Evolutionary conservation across 2,888 invertebrate species (phyloP).

Genomic region (Pardosa pseudoannulata): DNA sequence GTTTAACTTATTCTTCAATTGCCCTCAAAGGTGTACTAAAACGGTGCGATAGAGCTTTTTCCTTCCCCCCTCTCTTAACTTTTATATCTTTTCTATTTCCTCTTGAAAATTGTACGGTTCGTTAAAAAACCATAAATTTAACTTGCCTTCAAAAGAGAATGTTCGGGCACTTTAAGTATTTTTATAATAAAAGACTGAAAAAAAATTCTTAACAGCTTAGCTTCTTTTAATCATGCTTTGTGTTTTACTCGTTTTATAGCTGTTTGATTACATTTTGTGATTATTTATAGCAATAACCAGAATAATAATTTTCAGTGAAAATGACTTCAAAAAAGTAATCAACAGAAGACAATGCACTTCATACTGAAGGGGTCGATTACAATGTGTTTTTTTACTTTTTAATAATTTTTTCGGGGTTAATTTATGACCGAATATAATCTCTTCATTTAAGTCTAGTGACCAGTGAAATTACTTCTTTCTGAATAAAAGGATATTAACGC

Average conservation of each 20-base stretch:
- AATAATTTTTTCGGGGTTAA: not conserved
- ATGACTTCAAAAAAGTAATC: not conserved
- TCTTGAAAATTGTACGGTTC: constrained; percentile 50
- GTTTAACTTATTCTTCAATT: constrained; percentile 66
- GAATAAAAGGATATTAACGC: not conserved
- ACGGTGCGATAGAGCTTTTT: constrained; percentile 24
- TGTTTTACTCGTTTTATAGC: not conserved
- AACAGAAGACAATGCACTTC: not conserved
- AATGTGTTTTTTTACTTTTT: not conserved
- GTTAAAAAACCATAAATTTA: constrained; percentile 68
- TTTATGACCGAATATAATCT: not conserved
- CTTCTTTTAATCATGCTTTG: not conserved
- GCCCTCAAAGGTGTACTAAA: constrained; percentile 60
- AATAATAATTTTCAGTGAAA: not conserved
- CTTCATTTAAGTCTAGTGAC: not conserved
- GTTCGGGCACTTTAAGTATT: not conserved
- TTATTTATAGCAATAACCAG: not conserved
- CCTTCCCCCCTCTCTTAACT: constrained; percentile 28
- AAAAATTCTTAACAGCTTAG: not conserved
- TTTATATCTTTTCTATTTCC: constrained; percentile 36
- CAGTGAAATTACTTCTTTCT: not conserved
- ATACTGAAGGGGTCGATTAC: not conserved
- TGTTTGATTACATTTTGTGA: not conserved
- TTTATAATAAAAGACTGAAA: not conserved
- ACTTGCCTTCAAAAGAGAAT: not conserved